These are phyloP conservation scores for Strigamia crassipes DNA, from an alignment of 2,888 invertebrate species.

Conservation along the genomic window DNA sequence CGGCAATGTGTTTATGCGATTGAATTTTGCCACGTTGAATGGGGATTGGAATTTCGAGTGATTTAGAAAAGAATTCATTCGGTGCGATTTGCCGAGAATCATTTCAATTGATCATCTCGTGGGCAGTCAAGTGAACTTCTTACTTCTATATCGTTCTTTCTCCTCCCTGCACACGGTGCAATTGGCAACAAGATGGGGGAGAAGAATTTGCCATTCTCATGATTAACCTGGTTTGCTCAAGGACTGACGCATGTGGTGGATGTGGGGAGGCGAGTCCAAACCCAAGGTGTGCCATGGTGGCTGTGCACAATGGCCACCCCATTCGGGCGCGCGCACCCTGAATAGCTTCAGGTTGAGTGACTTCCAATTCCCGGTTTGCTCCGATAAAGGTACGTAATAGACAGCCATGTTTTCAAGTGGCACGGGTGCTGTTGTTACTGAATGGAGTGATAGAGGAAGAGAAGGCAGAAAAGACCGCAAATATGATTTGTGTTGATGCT, in stretches of 20 bases:
- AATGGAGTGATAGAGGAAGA: constrained; percentile 43
- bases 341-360: constrained; percentile 48
- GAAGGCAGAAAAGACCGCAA: constrained; percentile 40
- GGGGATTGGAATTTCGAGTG: background rate
- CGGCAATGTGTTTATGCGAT: background rate
- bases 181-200: constrained; percentile 41
- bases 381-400: constrained; percentile 47
- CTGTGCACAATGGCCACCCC: constrained; percentile 31
- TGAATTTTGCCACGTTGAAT: background rate
- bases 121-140: constrained; percentile 32
- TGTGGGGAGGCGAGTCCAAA: constrained; percentile 30
- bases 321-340: constrained; percentile 37
- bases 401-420: constrained; percentile 48
- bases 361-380: constrained; percentile 46
- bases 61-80: background rate
- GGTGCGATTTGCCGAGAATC: background rate
- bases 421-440: constrained; percentile 41
- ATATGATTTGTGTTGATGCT: constrained; percentile 42
- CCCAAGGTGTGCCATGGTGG: constrained; percentile 44
- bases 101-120: background rate
- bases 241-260: constrained; percentile 46
- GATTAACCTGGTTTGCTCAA: constrained; percentile 46
- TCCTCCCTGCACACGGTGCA: constrained; percentile 22
- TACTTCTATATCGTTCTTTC: constrained; percentile 15
- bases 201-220: constrained; percentile 43